Evolutionary conservation across 1,140 invertebrate genomes (phyloP), one percentile per base, ranked within the genome.

Genomic region (Hyposmocoma kahamanoa): DNA sequence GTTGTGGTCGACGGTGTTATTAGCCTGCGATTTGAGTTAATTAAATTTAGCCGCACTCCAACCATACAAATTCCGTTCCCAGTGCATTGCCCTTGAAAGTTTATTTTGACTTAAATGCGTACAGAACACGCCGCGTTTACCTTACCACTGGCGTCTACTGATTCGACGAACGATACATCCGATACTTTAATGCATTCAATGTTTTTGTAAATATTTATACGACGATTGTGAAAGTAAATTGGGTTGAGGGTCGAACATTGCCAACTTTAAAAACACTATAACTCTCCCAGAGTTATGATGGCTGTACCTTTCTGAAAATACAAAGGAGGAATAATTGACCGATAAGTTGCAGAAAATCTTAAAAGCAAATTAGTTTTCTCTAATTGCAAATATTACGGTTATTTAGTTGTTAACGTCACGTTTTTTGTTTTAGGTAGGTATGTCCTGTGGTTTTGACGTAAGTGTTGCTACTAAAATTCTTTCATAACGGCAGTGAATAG

Each of bases 51-150:
- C 52, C 46, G 21, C 52, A 43, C 30, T 41, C 10, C 44, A 36
- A 18, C 44, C 20, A 18, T 26, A 6, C 22, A 24, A 10, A 28
- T 17, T 36, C n/a, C 15, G 32, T 46, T 26, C 36, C 22, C 43
- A 30, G 50, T 38, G 50, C 50, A 47, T 42, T 47, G 50, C 38
- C 50, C 50, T 53, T 53, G 50, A 48, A 48, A 21, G 50, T 53
- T 47, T 53, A 46, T 53, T 53, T 53, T 46, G 36, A 42, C 43
- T 53, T 53, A 47, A 47, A 42, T 42, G 22, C 18, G 50, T 22
- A 22, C 36, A n/a, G n/a, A 32, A 28, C 47, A 21, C 41, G 34
- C 34, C 28, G 26, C 50, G 22, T 32, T 21, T 30, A 45, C 17
- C 43, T 32, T 36, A 24, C 26, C 18, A 44, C 42, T 1, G 17